Evolutionary conservation across 2,888 invertebrate species (phyloP).

Genomic region (Silvanus unidentatus): DNA sequence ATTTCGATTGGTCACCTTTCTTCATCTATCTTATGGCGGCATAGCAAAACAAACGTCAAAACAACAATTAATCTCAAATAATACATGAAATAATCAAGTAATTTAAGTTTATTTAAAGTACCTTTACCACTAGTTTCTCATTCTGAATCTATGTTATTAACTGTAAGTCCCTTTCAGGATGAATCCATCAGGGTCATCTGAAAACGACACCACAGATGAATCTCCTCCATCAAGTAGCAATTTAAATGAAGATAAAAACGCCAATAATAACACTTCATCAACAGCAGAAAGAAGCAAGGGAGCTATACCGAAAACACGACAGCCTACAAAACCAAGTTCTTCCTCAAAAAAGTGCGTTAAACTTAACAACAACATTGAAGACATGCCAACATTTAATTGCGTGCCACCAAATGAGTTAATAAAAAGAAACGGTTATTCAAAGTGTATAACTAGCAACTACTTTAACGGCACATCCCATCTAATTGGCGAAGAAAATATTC

Average conservation of each 20-base stretch:
- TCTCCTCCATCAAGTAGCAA: conserved; percentile 13
- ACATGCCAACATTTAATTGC: conserved; percentile 20
- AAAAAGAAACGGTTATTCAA: conserved; percentile 25
- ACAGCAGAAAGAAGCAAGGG: conserved; percentile 29
- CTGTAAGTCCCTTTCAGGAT: neutral
- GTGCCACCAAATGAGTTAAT: conserved; percentile 9
- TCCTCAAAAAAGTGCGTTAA: conserved; percentile 26
- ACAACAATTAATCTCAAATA: neutral
- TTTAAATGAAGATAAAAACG: conserved; percentile 28
- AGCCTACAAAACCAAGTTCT: conserved; percentile 4
- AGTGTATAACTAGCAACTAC: conserved; percentile 11
- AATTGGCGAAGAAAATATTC: neutral
- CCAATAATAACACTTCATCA: conserved; percentile 14
- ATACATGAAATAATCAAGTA: neutral
- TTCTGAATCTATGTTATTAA: neutral
- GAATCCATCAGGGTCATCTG: conserved; percentile 3
- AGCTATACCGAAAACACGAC: conserved; percentile 34
- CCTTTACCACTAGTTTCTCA: neutral
- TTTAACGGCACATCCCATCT: conserved; percentile 5
- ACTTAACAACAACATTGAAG: conserved; percentile 36
- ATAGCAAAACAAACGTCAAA: conserved; percentile 1
- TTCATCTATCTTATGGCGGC: conserved; percentile 11
- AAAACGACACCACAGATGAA: conserved; percentile 8
- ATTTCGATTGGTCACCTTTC: no score
- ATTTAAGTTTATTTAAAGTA: neutral